Base-by-base conservation (phyloP, 1,140 invertebrate genomes). In the Pachypeltis micranthus region DNA sequence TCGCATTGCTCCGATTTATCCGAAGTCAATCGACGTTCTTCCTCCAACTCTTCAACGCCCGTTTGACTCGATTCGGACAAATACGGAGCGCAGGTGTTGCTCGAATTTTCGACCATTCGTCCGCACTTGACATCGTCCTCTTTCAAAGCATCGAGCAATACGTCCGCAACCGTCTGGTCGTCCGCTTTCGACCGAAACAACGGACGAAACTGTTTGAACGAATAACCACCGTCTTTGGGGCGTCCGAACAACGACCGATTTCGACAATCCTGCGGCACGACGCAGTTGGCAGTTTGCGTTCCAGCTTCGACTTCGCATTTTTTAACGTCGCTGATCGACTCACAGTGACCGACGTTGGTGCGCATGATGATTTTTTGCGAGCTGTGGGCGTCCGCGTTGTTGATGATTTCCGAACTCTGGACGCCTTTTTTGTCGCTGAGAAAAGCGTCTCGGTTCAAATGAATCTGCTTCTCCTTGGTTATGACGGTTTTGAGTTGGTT, bases 381-480 rank as follows among this genome's bases (percentile, higher is more conserved):
- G 27, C 31, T 59, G 24, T 59, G 57, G 10, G 26, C 57, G 31
- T 59, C 57, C 24, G 28, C 57, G 25, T 57, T 59, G 25, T 59
- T 59, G 26, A 59, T 59, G 31, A 59, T n/a, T 31, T 59, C 57
- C 2, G 57, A 59, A 2, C 27, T 59, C 28, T 59, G 57, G 19
- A 59, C 31, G 19, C 29, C n/a, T 59, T 59, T 59, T 3, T 28
- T 28, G 31, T 59, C 29, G 16, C 26, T 23, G 19, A 31, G n/a
- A 31, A 59, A 59, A 14, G 28, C 57, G 27, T 63, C 62, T 16
- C 24, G 16, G 21, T 55, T 25, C 19, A 63, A 44, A 39, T 63
- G 31, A 23, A 63, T 58, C 25, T 63, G 62, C 44, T 63, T 63
- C 44, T 63, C 62, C 47, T 63, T 63, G 3, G 62, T 63, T n/a